A percentile compares a stretch with the other conserved stretches of the same genome.
Evolutionary conservation across 2,888 invertebrate genomes (phyloP).

Genomic region (Ischnus inquisitorius): DNA sequence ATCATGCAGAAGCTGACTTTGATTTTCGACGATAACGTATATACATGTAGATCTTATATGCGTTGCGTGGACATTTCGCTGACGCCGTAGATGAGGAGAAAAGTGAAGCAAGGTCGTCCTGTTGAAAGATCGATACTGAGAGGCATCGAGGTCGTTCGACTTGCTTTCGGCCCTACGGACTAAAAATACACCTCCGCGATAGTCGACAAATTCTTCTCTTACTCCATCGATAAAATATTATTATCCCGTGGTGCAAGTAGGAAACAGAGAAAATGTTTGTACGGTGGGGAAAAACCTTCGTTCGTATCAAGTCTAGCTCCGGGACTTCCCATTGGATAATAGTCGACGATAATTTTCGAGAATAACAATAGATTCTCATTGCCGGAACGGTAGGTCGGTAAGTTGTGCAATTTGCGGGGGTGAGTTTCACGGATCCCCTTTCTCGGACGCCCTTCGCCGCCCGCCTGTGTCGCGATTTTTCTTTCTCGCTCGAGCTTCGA

Average conservation of each 20-base stretch:
- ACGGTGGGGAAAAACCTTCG: too few relatives aligned
- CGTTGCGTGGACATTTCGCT: conserved; percentile 49
- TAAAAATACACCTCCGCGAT: neutral
- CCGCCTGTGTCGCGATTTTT: conserved; percentile 64
- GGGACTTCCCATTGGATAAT: neutral
- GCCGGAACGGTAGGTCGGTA: conserved; percentile 49
- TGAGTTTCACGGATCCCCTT: conserved; percentile 62
- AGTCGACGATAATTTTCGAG: conserved; percentile 49
- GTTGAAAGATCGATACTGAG: conserved; percentile 73
- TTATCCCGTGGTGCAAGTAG: neutral
- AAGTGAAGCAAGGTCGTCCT: conserved; percentile 76
- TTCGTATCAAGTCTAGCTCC: neutral
- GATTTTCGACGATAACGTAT: neutral
- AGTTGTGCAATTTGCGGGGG: conserved; percentile 72
- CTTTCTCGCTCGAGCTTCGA: conserved; percentile 33
- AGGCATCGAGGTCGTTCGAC: conserved; percentile 37
- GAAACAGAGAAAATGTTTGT: too few relatives aligned
- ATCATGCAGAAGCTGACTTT: neutral
- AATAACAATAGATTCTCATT: conserved; percentile 69
- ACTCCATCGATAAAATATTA: neutral
- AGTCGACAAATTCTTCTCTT: neutral
- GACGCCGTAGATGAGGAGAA: conserved; percentile 75
- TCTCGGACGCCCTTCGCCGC: conserved; percentile 46
- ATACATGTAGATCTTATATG: neutral
- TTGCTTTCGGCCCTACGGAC: neutral